A percentile compares a stretch with the other conserved stretches of the same genome.
Evolutionary conservation across 2,888 invertebrate genomes (phyloP).

Genomic region (Eristalis arbustorum): DNA sequence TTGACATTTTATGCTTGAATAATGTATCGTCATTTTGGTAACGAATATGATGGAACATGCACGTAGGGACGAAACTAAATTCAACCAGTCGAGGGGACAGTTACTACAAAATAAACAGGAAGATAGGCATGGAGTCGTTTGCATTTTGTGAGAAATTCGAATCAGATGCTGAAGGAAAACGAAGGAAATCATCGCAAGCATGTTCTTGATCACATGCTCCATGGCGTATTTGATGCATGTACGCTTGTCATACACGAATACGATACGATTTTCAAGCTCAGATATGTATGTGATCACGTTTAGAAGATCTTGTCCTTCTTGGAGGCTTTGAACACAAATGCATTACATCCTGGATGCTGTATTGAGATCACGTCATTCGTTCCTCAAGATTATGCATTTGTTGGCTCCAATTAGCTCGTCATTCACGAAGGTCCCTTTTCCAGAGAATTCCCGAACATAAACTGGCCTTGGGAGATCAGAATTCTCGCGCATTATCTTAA

Average conservation of each 20-base stretch:
- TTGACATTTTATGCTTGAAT: slow-evolving; percentile 18
- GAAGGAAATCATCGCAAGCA: too few relatives aligned
- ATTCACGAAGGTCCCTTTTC: slow-evolving; percentile 93
- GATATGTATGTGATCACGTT: slow-evolving; percentile 82
- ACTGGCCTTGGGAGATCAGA: slow-evolving; percentile 77
- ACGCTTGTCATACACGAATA: slow-evolving; percentile 86
- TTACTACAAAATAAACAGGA: too few relatives aligned
- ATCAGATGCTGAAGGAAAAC: too few relatives aligned
- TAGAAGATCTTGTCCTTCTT: slow-evolving; percentile 84
- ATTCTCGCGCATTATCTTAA: slow-evolving; percentile 79
- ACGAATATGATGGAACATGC: neutral
- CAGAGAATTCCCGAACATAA: slow-evolving; percentile 84
- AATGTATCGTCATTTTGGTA: neutral
- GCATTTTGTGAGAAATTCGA: too few relatives aligned
- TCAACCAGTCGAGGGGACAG: too few relatives aligned
- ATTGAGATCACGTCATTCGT: slow-evolving; percentile 88
- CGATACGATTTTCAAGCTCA: slow-evolving; percentile 87
- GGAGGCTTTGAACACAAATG: slow-evolving; percentile 87
- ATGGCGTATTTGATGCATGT: slow-evolving; percentile 89
- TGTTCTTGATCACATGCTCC: slow-evolving; percentile 90
- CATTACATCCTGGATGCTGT: slow-evolving; percentile 83
- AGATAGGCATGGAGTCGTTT: too few relatives aligned
- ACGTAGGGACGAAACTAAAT: neutral
- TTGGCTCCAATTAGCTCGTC: slow-evolving; percentile 86
- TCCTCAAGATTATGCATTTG: slow-evolving; percentile 84